Evolutionary conservation across 2,113 vertebrate genomes (phyloP).

Genomic region (Thunnus maccoyii): DNA sequence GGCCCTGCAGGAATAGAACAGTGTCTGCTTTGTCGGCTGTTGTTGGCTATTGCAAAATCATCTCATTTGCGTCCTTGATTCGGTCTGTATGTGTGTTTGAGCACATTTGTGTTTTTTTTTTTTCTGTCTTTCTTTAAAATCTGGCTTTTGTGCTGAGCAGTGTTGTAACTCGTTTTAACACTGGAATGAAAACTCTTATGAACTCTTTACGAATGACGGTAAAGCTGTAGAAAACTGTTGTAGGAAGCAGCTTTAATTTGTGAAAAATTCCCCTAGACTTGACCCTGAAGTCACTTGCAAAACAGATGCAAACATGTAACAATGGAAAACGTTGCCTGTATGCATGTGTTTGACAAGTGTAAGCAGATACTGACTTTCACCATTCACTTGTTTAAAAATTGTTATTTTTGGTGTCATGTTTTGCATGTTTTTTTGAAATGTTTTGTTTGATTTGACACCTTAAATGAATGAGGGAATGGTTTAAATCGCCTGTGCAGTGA

Average conservation of each 20-base stretch:
- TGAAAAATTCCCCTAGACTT: slow-evolving; percentile 58
- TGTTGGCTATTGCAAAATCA: slow-evolving; percentile 9
- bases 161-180: neutral
- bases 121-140: neutral
- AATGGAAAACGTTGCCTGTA: slow-evolving; percentile 37
- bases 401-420: neutral
- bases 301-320: slow-evolving; percentile 70
- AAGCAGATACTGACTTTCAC: neutral
- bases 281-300: slow-evolving; percentile 66
- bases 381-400: slow-evolving; percentile 1
- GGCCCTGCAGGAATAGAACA: slow-evolving; percentile 12
- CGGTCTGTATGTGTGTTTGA: neutral
- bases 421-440: neutral
- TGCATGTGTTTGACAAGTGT: slow-evolving; percentile 9
- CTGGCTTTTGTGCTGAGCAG: neutral
- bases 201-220: too few species aligned
- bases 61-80: neutral
- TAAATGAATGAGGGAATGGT: neutral
- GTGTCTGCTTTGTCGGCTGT: slow-evolving; percentile 18
- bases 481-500: neutral
- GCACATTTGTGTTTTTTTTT: neutral
- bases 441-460: neutral
- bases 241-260: slow-evolving; percentile 52
- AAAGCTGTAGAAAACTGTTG: slow-evolving; percentile 18
- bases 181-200: neutral